A percentile compares a stretch with the other conserved stretches of the same genome.
Evolutionary conservation across 1,140 invertebrate species (phyloP).

Genomic region (Papilio xuthus): DNA sequence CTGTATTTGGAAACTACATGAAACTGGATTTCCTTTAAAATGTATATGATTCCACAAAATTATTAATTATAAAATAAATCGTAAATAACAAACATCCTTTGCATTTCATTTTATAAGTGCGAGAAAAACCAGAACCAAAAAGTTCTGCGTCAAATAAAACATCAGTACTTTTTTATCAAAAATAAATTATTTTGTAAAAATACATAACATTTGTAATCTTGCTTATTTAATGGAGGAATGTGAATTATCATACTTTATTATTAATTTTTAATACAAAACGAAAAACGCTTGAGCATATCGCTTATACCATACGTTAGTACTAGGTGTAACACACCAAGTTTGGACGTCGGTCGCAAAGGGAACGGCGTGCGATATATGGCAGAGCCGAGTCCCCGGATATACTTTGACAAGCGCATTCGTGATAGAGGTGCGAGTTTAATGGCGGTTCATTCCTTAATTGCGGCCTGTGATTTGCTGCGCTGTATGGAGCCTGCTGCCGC

Average conservation of each 20-base stretch:
- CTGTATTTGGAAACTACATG: background rate
- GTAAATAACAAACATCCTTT: background rate
- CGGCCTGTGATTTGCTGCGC: slow-evolving; percentile 40
- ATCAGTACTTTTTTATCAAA: no score
- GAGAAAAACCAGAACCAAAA: background rate
- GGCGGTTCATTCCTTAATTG: slow-evolving; percentile 45
- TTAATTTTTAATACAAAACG: background rate
- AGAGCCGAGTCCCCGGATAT: slow-evolving; percentile 47
- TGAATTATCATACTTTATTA: background rate
- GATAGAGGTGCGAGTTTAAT: slow-evolving; percentile 43
- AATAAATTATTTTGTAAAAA: no score
- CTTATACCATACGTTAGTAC: slow-evolving; percentile 3
- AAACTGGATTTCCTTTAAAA: slow-evolving; percentile 10
- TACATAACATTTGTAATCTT: no score
- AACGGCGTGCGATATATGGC: slow-evolving; percentile 49
- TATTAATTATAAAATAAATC: background rate
- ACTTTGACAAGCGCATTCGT: slow-evolving; percentile 51
- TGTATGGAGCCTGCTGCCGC: slow-evolving; percentile 18
- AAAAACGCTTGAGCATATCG: slow-evolving; percentile 9
- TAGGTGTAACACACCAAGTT: slow-evolving; percentile 48
- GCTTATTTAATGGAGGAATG: no score
- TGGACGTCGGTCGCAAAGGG: slow-evolving; percentile 46
- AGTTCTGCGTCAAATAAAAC: no score
- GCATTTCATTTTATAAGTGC: background rate
- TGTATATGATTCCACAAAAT: background rate